These are phyloP conservation scores for Lordiphosa fenestrarum DNA, from an alignment of 2,888 invertebrate genomes.

Conservation along the genomic window DNA sequence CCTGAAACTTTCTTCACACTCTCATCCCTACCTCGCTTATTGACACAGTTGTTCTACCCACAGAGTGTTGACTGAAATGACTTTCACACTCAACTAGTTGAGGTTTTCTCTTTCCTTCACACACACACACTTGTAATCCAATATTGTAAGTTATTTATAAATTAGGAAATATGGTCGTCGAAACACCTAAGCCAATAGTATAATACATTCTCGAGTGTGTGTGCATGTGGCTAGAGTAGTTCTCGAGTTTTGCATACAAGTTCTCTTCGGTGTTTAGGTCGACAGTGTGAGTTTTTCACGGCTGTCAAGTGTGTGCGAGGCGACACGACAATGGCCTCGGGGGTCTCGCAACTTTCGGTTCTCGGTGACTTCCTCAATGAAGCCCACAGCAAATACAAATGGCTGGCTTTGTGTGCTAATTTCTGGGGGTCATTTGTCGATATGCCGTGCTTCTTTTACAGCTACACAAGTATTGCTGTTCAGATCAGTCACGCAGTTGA, in stretches of 20 bases:
- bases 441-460: neutral
- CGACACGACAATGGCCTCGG: constrained; percentile 13
- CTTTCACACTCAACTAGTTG: constrained; percentile 41
- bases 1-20: neutral
- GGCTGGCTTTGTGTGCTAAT: constrained; percentile 7
- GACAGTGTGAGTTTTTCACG: constrained; percentile 28
- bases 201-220: neutral
- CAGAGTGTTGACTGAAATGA: constrained; percentile 44
- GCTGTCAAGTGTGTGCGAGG: constrained; percentile 29
- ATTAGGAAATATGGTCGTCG: constrained; percentile 29
- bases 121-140: constrained; percentile 16
- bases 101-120: constrained; percentile 17
- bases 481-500: constrained; percentile 7
- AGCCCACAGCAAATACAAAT: constrained; percentile 16
- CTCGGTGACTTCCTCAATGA: constrained; percentile 34
- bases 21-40: constrained; percentile 17
- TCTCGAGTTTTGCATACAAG: constrained; percentile 21
- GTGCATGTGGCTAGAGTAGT: constrained; percentile 28
- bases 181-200: constrained; percentile 36
- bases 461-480: neutral
- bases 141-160: constrained; percentile 40
- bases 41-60: constrained; percentile 46
- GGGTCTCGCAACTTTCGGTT: constrained; percentile 7
- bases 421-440: constrained; percentile 13
- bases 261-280: neutral